Percentiles rank a stretch among this genome's conserved stretches.
Evolutionary conservation across 2,888 invertebrate species (phyloP).

Genomic region (Scaptomyza parva): DNA sequence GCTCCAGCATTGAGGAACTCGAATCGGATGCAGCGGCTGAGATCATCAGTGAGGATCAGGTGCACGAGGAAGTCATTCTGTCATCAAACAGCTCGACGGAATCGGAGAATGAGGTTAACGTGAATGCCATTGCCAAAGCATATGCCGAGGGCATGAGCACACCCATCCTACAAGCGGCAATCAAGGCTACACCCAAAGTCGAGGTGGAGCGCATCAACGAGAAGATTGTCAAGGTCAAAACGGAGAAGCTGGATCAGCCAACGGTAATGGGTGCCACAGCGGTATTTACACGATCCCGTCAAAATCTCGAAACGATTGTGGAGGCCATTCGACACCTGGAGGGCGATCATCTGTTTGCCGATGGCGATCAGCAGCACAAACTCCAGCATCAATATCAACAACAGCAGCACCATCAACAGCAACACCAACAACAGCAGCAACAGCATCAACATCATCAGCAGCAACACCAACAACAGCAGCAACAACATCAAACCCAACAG

Average conservation of each 20-base stretch:
- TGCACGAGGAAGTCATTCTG: conserved; percentile 85
- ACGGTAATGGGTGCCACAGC: conserved; percentile 51
- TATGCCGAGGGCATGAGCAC: conserved; percentile 82
- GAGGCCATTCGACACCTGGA: conserved; percentile 99
- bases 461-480: conserved; percentile 59
- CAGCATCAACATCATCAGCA: conserved; percentile 43
- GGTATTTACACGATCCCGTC: conserved; percentile 89
- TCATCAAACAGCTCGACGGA: conserved; percentile 82
- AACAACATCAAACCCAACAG: conserved; percentile 51
- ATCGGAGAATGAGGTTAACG: conserved; percentile 82
- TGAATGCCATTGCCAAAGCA: conserved; percentile 82
- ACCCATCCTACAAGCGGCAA: conserved; percentile 91
- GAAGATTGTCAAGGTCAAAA: conserved; percentile 83
- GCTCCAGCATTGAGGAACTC: conserved; percentile 85
- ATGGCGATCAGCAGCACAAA: conserved; percentile 85
- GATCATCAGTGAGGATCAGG: conserved; percentile 84
- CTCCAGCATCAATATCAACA: conserved; percentile 71
- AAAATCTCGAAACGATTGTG: conserved; percentile 98
- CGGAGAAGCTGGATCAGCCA: conserved; percentile 81
- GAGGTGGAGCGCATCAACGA: conserved; percentile 89
- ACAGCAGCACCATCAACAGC: conserved; percentile 75
- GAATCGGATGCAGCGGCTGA: conserved; percentile 82
- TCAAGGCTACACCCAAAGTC: conserved; percentile 94
- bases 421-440: conserved; percentile 57
- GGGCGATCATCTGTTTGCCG: conserved; percentile 96